Evolutionary conservation across 2,888 invertebrate genomes (phyloP).

Genomic region (Lasioglossum vierecki): DNA sequence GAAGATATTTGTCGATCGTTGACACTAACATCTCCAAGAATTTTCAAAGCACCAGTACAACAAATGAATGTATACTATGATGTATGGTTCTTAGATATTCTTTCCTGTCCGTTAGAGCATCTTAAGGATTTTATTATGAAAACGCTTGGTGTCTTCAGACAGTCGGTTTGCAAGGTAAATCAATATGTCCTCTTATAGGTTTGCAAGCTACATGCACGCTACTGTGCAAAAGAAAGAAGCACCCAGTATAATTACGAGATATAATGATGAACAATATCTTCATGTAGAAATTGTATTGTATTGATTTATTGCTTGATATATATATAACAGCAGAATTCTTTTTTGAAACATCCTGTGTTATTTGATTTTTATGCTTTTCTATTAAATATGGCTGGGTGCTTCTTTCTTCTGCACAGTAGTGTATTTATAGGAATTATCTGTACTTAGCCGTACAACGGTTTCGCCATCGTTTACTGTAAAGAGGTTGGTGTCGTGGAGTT

Average conservation of each 20-base stretch:
- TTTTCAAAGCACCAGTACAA: slow-evolving; percentile 17
- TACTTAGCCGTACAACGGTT: not conserved
- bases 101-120: slow-evolving; percentile 33
- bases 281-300: too few relatives aligned
- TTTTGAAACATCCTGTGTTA: too few relatives aligned
- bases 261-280: too few relatives aligned
- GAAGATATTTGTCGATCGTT: slow-evolving; percentile 32
- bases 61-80: slow-evolving; percentile 29
- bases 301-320: too few relatives aligned
- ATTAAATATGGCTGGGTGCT: too few relatives aligned
- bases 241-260: too few relatives aligned
- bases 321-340: too few relatives aligned
- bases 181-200: not conserved
- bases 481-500: not conserved
- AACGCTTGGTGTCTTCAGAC: not conserved
- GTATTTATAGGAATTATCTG: slow-evolving; percentile 13
- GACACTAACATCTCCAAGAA: not conserved
- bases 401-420: too few relatives aligned
- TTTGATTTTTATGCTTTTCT: too few relatives aligned
- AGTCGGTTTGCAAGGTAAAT: slow-evolving; percentile 28
- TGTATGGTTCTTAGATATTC: slow-evolving; percentile 34
- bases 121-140: slow-evolving; percentile 20
- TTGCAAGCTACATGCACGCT: not conserved
- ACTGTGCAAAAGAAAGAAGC: too few relatives aligned
- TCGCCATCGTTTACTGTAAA: slow-evolving; percentile 42